phyloP scores from a whole-genome alignment of 2,797 vertebrate genomes.

The Euthynnus affinis region DNA sequence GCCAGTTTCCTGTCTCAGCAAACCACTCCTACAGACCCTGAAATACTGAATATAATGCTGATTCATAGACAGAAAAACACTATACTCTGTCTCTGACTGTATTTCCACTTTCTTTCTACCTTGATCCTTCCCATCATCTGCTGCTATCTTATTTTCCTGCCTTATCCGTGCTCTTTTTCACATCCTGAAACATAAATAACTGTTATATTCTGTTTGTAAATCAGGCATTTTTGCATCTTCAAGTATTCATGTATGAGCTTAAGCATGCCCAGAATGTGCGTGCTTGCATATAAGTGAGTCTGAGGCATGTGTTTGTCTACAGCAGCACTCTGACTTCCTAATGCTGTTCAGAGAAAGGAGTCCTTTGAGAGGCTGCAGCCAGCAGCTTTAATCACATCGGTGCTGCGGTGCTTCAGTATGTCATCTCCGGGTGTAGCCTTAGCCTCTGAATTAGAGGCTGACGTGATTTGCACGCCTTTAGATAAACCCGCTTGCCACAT shows the following conservation, averaged over 20 bases:
- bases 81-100: background rate
- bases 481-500: conserved; percentile 32
- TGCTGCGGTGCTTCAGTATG: conserved; percentile 36
- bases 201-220: conserved; percentile 5
- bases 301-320: background rate
- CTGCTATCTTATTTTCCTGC: no score
- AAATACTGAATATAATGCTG: conserved; percentile 10
- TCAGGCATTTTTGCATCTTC: conserved; percentile 34
- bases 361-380: conserved; percentile 33
- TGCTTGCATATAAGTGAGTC: conserved; percentile 2
- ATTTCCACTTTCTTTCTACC: background rate
- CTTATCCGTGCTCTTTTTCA: background rate
- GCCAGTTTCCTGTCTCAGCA: conserved; percentile 66
- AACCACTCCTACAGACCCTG: conserved; percentile 47
- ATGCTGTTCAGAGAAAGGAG: conserved; percentile 37
- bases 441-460: conserved; percentile 38
- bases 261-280: conserved; percentile 1
- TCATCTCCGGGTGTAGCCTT: conserved; percentile 18
- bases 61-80: conserved; percentile 8
- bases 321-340: conserved; percentile 22
- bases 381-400: conserved; percentile 43
- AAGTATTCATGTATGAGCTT: background rate
- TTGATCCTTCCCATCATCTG: background rate
- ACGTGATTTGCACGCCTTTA: conserved; percentile 19
- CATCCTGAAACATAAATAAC: background rate